Evolutionary conservation across 2,113 vertebrate genomes (phyloP).

Genomic region (Irena cyanogastra): DNA sequence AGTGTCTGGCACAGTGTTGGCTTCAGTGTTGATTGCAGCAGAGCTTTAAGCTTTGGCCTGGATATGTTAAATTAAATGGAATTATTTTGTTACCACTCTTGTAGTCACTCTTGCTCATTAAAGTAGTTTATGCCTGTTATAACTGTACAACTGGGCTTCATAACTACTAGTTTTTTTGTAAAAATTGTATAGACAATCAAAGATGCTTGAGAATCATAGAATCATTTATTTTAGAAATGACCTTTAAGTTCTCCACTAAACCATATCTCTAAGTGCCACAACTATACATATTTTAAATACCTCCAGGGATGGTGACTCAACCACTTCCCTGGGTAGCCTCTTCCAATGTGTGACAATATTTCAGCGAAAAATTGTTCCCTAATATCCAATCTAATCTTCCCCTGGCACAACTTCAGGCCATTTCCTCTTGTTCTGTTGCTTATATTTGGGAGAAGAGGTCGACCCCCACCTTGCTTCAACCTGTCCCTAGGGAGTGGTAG

Average conservation of each 20-base stretch:
- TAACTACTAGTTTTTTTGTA: not conserved
- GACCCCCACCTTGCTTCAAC: accelerated
- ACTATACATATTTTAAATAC: not conserved
- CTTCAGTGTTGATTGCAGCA: not conserved
- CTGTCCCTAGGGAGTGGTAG: not conserved
- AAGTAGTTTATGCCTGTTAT: not conserved
- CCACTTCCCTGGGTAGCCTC: not conserved
- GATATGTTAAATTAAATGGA: not conserved
- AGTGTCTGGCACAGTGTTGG: not conserved
- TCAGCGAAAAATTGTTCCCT: not conserved
- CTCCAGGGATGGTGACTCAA: not conserved
- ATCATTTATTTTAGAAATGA: not conserved
- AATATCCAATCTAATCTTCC: not conserved
- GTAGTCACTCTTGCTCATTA: not conserved
- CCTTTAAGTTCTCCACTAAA: not conserved
- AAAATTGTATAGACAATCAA: not conserved
- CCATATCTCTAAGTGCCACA: not conserved
- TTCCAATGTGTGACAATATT: not conserved
- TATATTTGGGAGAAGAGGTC: accelerated
- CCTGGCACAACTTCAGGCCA: not conserved
- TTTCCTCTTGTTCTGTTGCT: not conserved
- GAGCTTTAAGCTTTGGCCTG: not conserved
- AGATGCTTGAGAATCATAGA: not conserved
- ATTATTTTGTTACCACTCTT: not conserved
- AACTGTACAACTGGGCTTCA: not conserved